phyloP scores from a whole-genome alignment of 2,888 invertebrate genomes.

The Ornithoptera alexandrae region DNA sequence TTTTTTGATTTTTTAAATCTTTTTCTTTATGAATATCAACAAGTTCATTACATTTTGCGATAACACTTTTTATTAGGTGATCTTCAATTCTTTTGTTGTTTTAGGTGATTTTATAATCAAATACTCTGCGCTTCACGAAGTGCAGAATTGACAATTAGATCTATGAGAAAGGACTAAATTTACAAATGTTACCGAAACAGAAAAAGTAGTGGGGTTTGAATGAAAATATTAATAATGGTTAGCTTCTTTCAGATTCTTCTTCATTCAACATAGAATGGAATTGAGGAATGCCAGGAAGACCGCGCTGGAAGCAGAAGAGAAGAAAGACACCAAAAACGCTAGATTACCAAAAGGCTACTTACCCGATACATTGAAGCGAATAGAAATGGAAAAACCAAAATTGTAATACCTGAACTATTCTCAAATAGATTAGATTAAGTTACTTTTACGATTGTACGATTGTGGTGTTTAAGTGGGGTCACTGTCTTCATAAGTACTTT shows the following conservation, averaged over 20 bases:
- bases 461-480: conserved; percentile 4
- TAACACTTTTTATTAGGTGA: too few species aligned
- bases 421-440: conserved; percentile 18
- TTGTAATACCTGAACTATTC: conserved; percentile 5
- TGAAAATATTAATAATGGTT: background rate
- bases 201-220: too few species aligned
- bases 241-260: conserved; percentile 54
- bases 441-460: background rate
- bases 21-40: too few species aligned
- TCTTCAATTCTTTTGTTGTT: too few species aligned
- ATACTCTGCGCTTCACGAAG: too few species aligned
- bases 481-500: conserved; percentile 2
- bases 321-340: conserved; percentile 45
- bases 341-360: conserved; percentile 39
- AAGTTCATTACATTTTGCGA: too few species aligned
- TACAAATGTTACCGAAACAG: too few species aligned
- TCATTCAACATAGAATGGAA: conserved; percentile 50
- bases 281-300: conserved; percentile 50
- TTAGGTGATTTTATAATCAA: too few species aligned
- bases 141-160: too few species aligned
- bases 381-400: conserved; percentile 27
- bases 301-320: conserved; percentile 60
- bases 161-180: too few species aligned
- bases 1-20: too few species aligned
- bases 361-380: conserved; percentile 30